These are phyloP conservation scores for Pungitius pungitius DNA, from an alignment of 2,113 vertebrate genomes.

Conservation along the genomic window DNA sequence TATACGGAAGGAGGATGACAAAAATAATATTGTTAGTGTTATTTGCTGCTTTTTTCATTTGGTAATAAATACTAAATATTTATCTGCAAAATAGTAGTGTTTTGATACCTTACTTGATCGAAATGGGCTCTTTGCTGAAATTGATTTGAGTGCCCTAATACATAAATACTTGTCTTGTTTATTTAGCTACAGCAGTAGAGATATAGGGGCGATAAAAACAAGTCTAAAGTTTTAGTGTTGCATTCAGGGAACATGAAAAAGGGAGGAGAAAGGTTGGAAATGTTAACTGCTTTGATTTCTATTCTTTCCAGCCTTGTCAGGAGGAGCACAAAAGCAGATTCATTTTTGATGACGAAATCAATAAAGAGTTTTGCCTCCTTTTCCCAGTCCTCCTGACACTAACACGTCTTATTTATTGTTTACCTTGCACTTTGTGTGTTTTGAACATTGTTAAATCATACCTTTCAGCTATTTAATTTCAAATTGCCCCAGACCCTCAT, in stretches of 20 bases:
- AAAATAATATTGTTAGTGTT: no score
- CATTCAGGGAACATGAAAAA: neutral
- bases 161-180: neutral
- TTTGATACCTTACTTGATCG: no score
- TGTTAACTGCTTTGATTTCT: slow-evolving; percentile 77
- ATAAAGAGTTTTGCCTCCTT: slow-evolving; percentile 81
- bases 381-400: slow-evolving; percentile 83
- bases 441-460: slow-evolving; percentile 94
- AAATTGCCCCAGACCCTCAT: slow-evolving; percentile 82
- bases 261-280: slow-evolving; percentile 12
- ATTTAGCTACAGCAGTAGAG: neutral
- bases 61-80: no score
- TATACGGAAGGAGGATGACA: no score
- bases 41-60: no score
- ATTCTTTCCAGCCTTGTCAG: slow-evolving; percentile 84
- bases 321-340: slow-evolving; percentile 87
- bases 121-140: no score
- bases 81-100: no score
- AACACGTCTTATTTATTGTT: slow-evolving; percentile 93
- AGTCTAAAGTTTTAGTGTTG: neutral
- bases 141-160: no score
- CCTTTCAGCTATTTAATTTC: slow-evolving; percentile 94
- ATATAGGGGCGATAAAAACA: neutral
- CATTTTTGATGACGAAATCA: slow-evolving; percentile 92
- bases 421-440: slow-evolving; percentile 92